phyloP scores from a whole-genome alignment of 35 echinoderm and acorn worm species.

The Diadema setosum region DNA sequence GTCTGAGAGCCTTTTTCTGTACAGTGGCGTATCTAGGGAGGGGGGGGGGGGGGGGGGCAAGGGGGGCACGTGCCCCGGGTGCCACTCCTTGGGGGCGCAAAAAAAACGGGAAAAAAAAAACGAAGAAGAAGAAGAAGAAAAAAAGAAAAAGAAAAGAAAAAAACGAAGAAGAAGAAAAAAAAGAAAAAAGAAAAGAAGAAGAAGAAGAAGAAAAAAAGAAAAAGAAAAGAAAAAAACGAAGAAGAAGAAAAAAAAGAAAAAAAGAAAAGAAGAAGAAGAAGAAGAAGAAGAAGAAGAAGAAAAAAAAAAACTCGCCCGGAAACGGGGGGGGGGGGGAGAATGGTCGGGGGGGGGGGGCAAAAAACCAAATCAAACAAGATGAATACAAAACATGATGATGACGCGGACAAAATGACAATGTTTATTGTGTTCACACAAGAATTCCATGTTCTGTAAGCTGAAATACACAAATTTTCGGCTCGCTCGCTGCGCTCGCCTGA shows the following conservation, averaged over 20 bases:
- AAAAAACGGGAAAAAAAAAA: not conserved
- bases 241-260: not conserved
- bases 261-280: not conserved
- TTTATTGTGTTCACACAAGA: too few species aligned
- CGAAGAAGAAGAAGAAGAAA: not conserved
- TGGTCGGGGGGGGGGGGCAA: not conserved
- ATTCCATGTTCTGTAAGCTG: too few species aligned
- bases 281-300: not conserved
- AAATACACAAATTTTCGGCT: too few species aligned
- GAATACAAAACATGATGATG: not conserved
- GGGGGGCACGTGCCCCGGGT: too few species aligned
- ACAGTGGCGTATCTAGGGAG: too few species aligned
- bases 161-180: not conserved
- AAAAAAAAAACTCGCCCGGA: too few species aligned
- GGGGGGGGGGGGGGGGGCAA: too few species aligned
- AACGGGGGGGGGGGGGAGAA: too few species aligned
- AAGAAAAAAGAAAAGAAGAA: not conserved
- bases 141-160: not conserved
- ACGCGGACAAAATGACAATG: too few species aligned
- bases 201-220: not conserved
- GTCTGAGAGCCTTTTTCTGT: too few species aligned
- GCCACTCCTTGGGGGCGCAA: too few species aligned
- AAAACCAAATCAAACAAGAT: not conserved
- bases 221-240: not conserved
- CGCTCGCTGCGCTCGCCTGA: too few species aligned